Evolutionary conservation across 2,113 vertebrate species (phyloP), one percentile per base, ranked within the genome.

Genomic region (Excalfactoria chinensis): DNA sequence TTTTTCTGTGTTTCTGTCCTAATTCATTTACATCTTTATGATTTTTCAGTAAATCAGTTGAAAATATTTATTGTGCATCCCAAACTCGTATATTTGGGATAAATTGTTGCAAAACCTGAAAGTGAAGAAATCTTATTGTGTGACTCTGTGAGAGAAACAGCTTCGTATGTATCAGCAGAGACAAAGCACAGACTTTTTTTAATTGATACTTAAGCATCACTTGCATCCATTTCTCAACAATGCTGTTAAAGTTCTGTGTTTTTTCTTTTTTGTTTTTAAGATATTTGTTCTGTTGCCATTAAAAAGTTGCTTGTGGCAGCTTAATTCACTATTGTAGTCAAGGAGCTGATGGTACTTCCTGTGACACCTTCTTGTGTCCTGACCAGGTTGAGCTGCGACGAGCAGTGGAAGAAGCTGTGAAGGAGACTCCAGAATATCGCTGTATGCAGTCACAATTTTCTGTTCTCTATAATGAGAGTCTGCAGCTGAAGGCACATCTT

Each of bases 381-480:
- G 28, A 59, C 46, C 44, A 99, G 99, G 93, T 98, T 86, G 99
- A 99, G 88, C 90, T 99, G 89, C 86, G 98, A 77, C 98, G 96
- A 62, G 98, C 98, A 14, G 99, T 99, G 16, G 99, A 99, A 74
- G 98, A 98, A 30, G 93, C 98, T 83, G 99, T 99, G 20, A 99
- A 98, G 88, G 98, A 99, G n/a, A 98, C 98, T 2, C 98, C 99
- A 0, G 99, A 99, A 63, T 99, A 99, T 66, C 98, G 98, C 69
- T 99, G 99, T 90, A 98, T 99, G 94, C 99, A 99, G 96, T 99
- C 99, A 0, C 99, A 99, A 56, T 99, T 99, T 95, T 99, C 99
- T 3, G 99, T 99, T 44, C 88, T 99, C 34, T 99, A 99, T 89
- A 99, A 99, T 0, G 99, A 99, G 96, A 99, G 99, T 44, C 97